Conservation (phyloP, 1,140 invertebrate genomes). For the Epicauta chinensis region DNA sequence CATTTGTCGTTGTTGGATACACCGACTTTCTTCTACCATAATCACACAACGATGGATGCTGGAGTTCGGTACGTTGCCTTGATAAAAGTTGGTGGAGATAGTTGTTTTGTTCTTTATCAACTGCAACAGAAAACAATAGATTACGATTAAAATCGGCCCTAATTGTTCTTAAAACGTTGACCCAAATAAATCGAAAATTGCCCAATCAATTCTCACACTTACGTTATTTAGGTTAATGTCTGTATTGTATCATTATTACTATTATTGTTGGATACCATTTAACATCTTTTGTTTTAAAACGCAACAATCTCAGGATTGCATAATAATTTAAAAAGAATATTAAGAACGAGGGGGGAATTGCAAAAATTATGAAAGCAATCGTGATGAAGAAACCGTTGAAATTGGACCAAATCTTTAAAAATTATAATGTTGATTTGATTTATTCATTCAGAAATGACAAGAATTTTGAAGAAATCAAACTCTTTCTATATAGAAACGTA, state of each 20-base stretch:
- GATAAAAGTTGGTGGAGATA: slow-evolving; percentile 35
- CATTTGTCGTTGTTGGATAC: slow-evolving; percentile 41
- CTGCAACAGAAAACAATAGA: slow-evolving; percentile 30
- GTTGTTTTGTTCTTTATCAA: slow-evolving; percentile 39
- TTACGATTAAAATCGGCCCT: not conserved
- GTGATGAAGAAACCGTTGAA: too few species aligned
- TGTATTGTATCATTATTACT: slow-evolving; percentile 7
- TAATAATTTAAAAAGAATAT: not conserved
- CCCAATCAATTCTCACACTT: slow-evolving; percentile 13
- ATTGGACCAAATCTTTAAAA: too few species aligned
- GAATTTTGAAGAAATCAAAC: too few species aligned
- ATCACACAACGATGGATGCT: slow-evolving; percentile 34
- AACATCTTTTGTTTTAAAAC: slow-evolving; percentile 6
- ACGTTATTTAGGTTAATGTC: slow-evolving; percentile 16
- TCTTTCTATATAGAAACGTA: too few species aligned
- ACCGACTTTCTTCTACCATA: slow-evolving; percentile 40
- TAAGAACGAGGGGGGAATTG: too few species aligned
- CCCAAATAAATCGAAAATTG: not conserved
- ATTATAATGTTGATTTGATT: too few species aligned
- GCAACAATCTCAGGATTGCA: slow-evolving; percentile 6
- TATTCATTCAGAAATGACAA: too few species aligned
- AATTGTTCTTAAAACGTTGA: too few species aligned
- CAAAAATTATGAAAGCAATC: too few species aligned
- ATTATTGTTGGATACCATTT: slow-evolving; percentile 2
- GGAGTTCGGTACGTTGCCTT: slow-evolving; percentile 33